Base-by-base conservation (phyloP, 37 sponge, comb jelly and placozoan species). In the Amphimedon queenslandica region DNA sequence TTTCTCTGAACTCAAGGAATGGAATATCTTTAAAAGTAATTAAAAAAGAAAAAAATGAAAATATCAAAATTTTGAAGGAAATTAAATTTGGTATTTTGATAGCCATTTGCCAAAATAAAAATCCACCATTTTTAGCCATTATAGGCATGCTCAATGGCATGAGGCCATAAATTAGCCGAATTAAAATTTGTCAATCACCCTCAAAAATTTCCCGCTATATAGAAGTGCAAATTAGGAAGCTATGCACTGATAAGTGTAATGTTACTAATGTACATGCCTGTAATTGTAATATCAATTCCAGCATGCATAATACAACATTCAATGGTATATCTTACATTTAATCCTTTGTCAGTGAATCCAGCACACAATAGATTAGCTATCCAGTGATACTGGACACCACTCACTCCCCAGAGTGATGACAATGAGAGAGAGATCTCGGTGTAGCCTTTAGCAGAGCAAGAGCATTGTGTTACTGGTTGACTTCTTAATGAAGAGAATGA, bases 341-440 rank as follows among this genome's bases (percentile, higher is more conserved):
- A 77, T 66, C 78, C 84, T 21, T 64, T 47, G 36, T 77, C 84
- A 5, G 27, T 66, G 28, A 64, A 30, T 31, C 84, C 84, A 77
- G 67, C 58, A 27, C 78, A 72, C 76, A 77, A 84, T 42, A 82
- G 60, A 58, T 67, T 69, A 27, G 61, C 40, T 11, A 84, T 78
- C 77, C 77, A 84, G 35, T 84, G 69, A 31, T 3, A 11, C 51
- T 37, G 63, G n/a, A 84, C 57, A 3, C 2, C 58, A 37, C 77
- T 78, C 10, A 23, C 39, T 20, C 47, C 72, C 84, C 84, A 84
- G 39, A 77, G 69, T 21, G 75, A 60, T 20, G 42, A 42, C 5
- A 84, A 69, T 18, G 53, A 8, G 13, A 47, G 13, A 18, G 13
- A 8, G 13, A 47, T 47, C 13, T 47, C 53, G 13, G 13, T 47